A percentile compares a stretch with the other conserved stretches of the same genome.
These are phyloP conservation scores for Diarsia rubi DNA, from an alignment of 2,888 invertebrate species.

Conservation along the genomic window DNA sequence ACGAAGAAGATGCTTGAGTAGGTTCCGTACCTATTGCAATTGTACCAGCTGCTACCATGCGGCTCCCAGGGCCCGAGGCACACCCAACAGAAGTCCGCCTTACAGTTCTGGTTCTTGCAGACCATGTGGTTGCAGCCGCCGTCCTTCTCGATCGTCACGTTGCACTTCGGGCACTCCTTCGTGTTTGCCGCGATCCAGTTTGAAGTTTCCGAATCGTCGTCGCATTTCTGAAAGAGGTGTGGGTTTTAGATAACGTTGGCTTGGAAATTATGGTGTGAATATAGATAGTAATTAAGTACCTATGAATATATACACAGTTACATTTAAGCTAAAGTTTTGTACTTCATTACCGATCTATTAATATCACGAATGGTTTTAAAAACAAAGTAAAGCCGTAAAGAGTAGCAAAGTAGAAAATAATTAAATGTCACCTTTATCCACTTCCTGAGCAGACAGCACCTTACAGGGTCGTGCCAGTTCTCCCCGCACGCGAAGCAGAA, in stretches of 20 bases:
- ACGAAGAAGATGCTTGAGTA: background rate
- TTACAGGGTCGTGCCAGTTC: constrained; percentile 99
- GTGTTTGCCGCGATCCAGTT: constrained; percentile 99
- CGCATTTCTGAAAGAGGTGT: constrained; percentile 94
- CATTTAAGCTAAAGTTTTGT: background rate
- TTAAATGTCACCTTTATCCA: constrained; percentile 95
- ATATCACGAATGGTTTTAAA: background rate
- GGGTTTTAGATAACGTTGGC: background rate
- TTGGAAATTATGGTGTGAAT: background rate
- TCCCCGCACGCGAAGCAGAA: constrained; percentile 99
- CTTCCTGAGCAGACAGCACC: constrained; percentile 97
- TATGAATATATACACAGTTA: background rate
- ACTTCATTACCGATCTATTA: background rate
- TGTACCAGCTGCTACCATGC: constrained; percentile 99
- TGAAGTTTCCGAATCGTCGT: constrained; percentile 99
- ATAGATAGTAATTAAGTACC: background rate
- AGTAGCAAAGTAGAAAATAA: too few relatives aligned
- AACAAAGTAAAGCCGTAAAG: too few relatives aligned
- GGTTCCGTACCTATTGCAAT: constrained; percentile 94
- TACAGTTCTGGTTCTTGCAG: constrained; percentile 99
- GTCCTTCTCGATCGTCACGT: constrained; percentile 98
- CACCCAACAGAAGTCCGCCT: constrained; percentile 99
- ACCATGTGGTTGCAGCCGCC: constrained; percentile 99
- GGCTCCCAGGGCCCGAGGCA: constrained; percentile 99
- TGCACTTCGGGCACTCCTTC: constrained; percentile 99